Percentiles rank a stretch among this genome's conserved stretches.
phyloP scores from a whole-genome alignment of 2,113 vertebrate species.

The Corythornis vintsioides region DNA sequence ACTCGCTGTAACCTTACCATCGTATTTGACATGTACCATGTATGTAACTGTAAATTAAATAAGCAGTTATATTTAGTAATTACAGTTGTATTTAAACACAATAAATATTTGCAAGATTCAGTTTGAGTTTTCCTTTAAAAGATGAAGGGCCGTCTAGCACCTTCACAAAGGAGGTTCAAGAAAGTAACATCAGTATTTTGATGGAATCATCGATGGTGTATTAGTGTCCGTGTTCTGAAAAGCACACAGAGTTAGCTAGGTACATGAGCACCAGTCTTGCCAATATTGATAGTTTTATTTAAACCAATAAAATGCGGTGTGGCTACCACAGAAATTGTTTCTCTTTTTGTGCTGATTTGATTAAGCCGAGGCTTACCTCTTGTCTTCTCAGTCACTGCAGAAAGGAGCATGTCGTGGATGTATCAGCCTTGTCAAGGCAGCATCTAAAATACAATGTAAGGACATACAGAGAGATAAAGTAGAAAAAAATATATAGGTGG shows the following conservation, averaged over 20 bases:
- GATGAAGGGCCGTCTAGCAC: background rate
- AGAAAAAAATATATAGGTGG: background rate
- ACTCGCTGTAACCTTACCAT: no score
- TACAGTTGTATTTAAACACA: background rate
- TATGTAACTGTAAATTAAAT: background rate
- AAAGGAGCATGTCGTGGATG: background rate
- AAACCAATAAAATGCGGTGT: rapidly evolving
- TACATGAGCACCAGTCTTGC: background rate
- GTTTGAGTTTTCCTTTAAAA: background rate
- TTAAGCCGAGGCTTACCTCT: background rate
- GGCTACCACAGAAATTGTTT: rapidly evolving
- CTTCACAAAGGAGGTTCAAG: background rate
- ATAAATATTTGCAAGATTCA: background rate
- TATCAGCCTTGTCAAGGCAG: background rate
- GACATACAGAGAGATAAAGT: background rate
- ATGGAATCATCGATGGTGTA: background rate
- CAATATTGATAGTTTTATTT: background rate
- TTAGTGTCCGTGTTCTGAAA: rapidly evolving
- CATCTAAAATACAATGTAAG: background rate
- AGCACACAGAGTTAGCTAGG: background rate
- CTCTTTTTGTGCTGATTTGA: background rate
- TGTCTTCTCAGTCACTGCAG: background rate
- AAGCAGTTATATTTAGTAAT: background rate
- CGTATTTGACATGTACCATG: rapidly evolving
- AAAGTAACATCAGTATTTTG: background rate